Conservation (phyloP, 2,113 vertebrate species). For the Donacobius atricapilla region DNA sequence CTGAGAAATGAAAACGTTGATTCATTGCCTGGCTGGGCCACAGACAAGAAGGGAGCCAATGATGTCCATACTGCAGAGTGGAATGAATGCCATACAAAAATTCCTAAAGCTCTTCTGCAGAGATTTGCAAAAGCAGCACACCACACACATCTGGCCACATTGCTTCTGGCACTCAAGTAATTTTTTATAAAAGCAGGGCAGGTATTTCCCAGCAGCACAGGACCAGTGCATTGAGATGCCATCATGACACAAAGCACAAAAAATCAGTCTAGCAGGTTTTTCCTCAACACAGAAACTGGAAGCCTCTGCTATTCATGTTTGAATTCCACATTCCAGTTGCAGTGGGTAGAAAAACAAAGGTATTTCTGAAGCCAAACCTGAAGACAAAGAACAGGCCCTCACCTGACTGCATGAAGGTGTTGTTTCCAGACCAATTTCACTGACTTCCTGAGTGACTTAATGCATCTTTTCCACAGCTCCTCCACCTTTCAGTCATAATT, state of each 20-base stretch:
- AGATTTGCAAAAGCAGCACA: not conserved
- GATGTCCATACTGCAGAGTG: not conserved
- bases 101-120: not conserved
- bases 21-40: not conserved
- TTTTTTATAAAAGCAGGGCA: not conserved
- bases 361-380: not conserved
- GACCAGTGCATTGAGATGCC: not conserved
- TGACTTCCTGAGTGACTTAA: not conserved
- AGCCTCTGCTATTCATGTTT: not conserved
- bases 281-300: not conserved
- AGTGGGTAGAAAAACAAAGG: not conserved
- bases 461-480: not conserved
- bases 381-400: not conserved
- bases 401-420: not conserved
- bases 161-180: not conserved
- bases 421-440: not conserved
- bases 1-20: constrained; percentile 22
- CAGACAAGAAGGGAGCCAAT: not conserved
- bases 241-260: not conserved
- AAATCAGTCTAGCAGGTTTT: not conserved
- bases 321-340: not conserved
- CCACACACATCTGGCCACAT: not conserved
- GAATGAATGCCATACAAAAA: constrained; percentile 25
- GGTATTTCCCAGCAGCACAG: not conserved
- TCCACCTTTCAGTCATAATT: not conserved